Conservation (phyloP, 2,888 invertebrate genomes). For the Eudemis profundana region DNA sequence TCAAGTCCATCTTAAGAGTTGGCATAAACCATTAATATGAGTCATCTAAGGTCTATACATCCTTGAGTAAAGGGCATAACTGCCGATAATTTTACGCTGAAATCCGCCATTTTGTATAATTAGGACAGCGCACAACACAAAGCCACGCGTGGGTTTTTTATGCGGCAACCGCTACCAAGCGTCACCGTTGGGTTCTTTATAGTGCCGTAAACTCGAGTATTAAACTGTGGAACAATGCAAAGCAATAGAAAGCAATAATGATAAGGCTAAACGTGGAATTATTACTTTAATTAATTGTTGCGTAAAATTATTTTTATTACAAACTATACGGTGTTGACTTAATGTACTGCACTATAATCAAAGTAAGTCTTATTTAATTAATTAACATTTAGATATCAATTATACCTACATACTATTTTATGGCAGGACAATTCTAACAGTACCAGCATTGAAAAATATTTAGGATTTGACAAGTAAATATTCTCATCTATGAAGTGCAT, state of each 20-base stretch:
- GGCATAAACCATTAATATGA: not conserved
- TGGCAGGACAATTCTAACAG: no score
- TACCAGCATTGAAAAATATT: no score
- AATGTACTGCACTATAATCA: no score
- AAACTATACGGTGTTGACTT: no score
- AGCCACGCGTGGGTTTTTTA: constrained; percentile 40
- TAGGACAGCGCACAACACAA: constrained; percentile 6
- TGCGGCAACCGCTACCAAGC: constrained; percentile 31
- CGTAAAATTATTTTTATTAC: not conserved
- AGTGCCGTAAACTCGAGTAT: constrained; percentile 27
- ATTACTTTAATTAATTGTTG: no score
- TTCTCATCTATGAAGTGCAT: no score
- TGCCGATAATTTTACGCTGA: not conserved
- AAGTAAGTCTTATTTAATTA: no score
- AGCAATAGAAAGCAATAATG: constrained; percentile 16
- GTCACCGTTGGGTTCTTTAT: constrained; percentile 36
- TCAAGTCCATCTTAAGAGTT: not conserved
- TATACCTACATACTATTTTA: no score
- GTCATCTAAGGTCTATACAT: not conserved
- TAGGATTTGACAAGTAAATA: no score
- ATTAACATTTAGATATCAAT: no score
- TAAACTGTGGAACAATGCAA: constrained; percentile 26
- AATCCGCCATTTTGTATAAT: constrained; percentile 12
- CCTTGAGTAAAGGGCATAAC: not conserved
- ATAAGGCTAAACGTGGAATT: constrained; percentile 15